phyloP scores from a whole-genome alignment of 2,797 vertebrate genomes.

The Enteromius trimaculatus region DNA sequence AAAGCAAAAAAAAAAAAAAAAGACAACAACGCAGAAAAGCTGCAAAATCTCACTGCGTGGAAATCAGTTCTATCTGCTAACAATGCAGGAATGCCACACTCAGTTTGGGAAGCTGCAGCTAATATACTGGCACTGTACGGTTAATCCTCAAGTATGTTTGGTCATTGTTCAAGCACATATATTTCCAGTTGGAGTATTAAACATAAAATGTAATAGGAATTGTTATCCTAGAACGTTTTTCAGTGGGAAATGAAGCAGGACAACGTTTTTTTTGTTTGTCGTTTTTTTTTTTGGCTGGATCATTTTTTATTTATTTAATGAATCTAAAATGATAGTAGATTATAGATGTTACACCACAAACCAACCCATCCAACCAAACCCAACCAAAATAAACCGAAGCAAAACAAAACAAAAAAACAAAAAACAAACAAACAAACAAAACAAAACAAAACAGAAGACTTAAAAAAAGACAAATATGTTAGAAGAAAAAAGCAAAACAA shows the following conservation, averaged over 20 bases:
- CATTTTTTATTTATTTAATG: background rate
- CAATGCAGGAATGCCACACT: background rate
- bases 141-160: background rate
- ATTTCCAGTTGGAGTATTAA: background rate
- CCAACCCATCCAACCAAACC: background rate
- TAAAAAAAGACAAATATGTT: background rate
- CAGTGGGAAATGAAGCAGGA: background rate
- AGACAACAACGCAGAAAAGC: conserved; percentile 38
- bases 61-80: conserved; percentile 43
- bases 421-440: no score
- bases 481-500: background rate
- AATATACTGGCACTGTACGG: background rate
- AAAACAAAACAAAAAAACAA: background rate
- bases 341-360: background rate
- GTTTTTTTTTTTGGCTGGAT: background rate
- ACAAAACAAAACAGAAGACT: background rate
- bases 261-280: background rate
- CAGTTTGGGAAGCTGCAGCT: background rate
- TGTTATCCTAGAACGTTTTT: background rate
- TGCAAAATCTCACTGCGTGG: conserved; percentile 24
- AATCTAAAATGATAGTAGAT: background rate
- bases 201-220: background rate
- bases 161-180: background rate
- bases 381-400: background rate
- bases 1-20: conserved; percentile 18